A percentile compares a stretch with the other conserved stretches of the same genome.
These are phyloP conservation scores for Sula dactylatra DNA, from an alignment of 2,113 vertebrate genomes.

Conservation along the genomic window DNA sequence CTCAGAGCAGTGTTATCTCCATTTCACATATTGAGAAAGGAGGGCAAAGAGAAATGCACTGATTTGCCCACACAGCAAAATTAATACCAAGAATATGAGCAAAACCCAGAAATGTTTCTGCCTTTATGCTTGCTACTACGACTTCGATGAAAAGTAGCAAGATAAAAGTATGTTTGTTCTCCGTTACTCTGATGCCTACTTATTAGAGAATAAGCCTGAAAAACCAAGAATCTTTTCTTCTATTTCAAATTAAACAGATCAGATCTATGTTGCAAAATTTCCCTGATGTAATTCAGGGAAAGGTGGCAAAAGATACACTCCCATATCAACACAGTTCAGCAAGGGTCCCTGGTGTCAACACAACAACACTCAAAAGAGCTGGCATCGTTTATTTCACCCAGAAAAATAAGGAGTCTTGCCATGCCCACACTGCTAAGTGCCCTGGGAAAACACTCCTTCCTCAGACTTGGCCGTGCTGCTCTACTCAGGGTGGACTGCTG, in stretches of 20 bases:
- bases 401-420: background rate
- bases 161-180: background rate
- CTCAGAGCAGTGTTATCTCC: background rate
- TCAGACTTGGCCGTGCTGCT: background rate
- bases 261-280: background rate
- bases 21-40: slow-evolving; percentile 15
- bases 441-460: background rate
- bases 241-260: background rate
- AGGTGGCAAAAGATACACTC: background rate
- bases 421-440: background rate
- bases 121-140: background rate
- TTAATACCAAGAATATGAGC: background rate
- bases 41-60: slow-evolving; percentile 2
- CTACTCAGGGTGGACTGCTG: background rate
- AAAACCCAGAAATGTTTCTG: background rate
- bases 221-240: background rate
- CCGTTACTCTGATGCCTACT: background rate
- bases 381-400: background rate
- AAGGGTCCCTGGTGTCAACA: background rate
- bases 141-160: background rate
- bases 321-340: background rate
- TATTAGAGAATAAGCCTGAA: background rate
- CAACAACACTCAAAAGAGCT: fast-evolving
- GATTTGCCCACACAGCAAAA: background rate
- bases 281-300: slow-evolving; percentile 6